A percentile compares a stretch with the other conserved stretches of the same genome.
Conservation (phyloP, 92 coral and sea anemone genomes). For the Scolanthus callimorphus region DNA sequence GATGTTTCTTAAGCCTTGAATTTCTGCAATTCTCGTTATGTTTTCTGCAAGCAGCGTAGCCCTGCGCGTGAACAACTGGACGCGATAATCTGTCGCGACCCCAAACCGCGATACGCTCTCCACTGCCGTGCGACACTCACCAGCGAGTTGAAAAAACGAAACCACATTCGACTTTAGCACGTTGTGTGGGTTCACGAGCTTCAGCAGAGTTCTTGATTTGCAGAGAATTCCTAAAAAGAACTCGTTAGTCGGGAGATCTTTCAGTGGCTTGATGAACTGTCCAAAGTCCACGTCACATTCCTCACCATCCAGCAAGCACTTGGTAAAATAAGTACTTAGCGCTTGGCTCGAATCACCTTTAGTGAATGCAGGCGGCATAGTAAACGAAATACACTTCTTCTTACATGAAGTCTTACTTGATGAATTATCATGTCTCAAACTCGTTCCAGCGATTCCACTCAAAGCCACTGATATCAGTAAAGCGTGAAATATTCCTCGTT, state of each 20-base stretch:
- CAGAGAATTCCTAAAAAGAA: slow-evolving; percentile 16
- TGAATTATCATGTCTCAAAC: too few relatives aligned
- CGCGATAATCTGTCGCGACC: slow-evolving; percentile 58
- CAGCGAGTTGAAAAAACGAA: slow-evolving; percentile 15
- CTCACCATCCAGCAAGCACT: background rate
- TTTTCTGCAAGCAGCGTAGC: slow-evolving; percentile 25
- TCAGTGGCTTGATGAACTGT: slow-evolving; percentile 4
- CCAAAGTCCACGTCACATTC: slow-evolving; percentile 25
- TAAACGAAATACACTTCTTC: background rate
- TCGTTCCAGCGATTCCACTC: too few relatives aligned
- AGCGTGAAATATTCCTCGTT: too few relatives aligned
- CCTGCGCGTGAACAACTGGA: slow-evolving; percentile 18
- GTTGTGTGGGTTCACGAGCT: slow-evolving; percentile 28
- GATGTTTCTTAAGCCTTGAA: slow-evolving; percentile 30
- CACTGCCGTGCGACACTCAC: slow-evolving; percentile 38
- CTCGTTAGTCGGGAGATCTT: background rate
- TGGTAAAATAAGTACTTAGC: background rate
- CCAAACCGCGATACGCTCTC: slow-evolving; percentile 50
- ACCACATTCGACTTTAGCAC: slow-evolving; percentile 43
- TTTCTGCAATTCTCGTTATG: background rate
- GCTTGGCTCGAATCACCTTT: background rate
- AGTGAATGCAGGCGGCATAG: background rate
- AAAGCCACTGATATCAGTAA: too few relatives aligned
- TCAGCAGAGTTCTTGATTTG: slow-evolving; percentile 9
- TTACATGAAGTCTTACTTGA: too few relatives aligned